Conservation (phyloP, 2,888 invertebrate species). For the Thymelicus acteon region DNA sequence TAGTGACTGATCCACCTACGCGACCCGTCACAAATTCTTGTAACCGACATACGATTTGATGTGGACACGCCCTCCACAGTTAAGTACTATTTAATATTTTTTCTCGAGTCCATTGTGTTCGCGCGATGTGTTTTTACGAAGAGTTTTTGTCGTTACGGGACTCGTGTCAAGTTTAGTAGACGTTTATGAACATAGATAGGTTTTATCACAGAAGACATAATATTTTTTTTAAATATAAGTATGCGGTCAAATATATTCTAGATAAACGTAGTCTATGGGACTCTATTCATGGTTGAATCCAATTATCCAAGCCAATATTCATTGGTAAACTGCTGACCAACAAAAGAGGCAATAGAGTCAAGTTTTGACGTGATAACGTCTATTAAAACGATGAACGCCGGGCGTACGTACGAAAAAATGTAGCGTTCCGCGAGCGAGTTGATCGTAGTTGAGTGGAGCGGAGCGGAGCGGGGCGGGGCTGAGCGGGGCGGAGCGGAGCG, state of each 20-base stretch:
- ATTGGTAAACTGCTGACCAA: no score
- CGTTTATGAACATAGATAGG: background rate
- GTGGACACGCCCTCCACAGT: background rate
- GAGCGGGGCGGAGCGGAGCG: no score
- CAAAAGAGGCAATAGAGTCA: no score
- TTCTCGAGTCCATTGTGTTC: conserved; percentile 18
- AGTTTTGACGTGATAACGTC: no score
- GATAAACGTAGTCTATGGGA: background rate
- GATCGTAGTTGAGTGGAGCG: no score
- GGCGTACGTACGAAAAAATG: no score
- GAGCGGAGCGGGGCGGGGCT: no score
- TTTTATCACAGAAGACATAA: background rate
- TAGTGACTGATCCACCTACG: background rate
- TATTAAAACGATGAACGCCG: no score
- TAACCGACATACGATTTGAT: background rate
- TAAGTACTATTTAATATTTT: conserved; percentile 18
- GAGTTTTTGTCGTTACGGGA: conserved; percentile 7
- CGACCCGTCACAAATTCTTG: background rate
- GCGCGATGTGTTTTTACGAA: conserved; percentile 8
- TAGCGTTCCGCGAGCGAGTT: no score
- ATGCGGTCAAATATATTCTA: background rate
- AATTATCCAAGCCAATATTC: no score
- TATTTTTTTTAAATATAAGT: background rate
- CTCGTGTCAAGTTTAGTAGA: background rate
- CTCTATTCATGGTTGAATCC: no score